These are phyloP conservation scores for Uropetala carovei DNA, from an alignment of 2,888 invertebrate species.

Conservation along the genomic window DNA sequence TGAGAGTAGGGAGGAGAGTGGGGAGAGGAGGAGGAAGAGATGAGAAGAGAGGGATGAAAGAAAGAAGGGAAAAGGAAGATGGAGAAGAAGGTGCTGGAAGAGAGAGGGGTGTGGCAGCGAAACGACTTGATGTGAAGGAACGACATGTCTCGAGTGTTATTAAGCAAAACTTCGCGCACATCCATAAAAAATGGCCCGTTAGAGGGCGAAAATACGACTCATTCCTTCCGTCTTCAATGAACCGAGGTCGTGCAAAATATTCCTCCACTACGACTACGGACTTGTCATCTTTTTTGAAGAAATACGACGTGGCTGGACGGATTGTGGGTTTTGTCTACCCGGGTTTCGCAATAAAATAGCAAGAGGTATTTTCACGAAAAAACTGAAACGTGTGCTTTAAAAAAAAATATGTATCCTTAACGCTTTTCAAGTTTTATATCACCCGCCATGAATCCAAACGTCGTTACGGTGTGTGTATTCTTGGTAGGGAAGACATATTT, in stretches of 20 bases:
- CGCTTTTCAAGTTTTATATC: not conserved
- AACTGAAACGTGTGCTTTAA: not conserved
- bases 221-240: not conserved
- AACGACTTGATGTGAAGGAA: constrained; percentile 21
- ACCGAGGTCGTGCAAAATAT: not conserved
- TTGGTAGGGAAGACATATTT: too few relatives aligned
- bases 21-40: not conserved
- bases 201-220: constrained; percentile 14
- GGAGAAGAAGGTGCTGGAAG: not conserved
- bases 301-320: not conserved
- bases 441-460: not conserved
- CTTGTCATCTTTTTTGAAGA: constrained; percentile 4
- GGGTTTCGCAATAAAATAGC: not conserved
- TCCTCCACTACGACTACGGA: not conserved
- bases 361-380: not conserved
- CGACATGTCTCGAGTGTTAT: not conserved
- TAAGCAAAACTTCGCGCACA: not conserved
- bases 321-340: not conserved
- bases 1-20: not conserved
- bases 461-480: not conserved
- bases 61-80: not conserved
- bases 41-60: not conserved
- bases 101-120: constrained; percentile 29
- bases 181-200: not conserved
- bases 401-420: not conserved